Conservation (phyloP, 2,797 vertebrate genomes). For the Mus spretus region DNA sequence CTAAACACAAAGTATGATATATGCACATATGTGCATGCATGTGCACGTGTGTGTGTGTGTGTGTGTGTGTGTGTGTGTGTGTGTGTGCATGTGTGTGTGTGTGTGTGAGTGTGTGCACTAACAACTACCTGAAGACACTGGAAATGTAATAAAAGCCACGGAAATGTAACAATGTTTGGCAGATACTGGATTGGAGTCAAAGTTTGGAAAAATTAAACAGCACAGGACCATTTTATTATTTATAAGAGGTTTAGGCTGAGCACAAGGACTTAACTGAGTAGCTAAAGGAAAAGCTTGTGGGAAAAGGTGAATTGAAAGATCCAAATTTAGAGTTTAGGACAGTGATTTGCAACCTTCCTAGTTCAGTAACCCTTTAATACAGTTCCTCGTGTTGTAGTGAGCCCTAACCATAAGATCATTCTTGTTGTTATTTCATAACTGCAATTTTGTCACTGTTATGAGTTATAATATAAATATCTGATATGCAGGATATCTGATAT, state of each 20-base stretch:
- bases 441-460: not conserved
- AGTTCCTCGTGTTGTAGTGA: not conserved
- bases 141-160: not conserved
- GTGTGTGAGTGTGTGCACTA: not conserved
- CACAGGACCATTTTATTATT: not conserved
- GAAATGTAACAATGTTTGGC: not conserved
- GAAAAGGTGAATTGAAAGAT: not conserved
- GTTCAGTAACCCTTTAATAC: not conserved
- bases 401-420: not conserved
- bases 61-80: not conserved
- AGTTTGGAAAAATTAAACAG: not conserved
- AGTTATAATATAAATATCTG: not conserved
- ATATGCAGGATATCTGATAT: not conserved
- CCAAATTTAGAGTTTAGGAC: not conserved
- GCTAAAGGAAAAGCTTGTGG: not conserved
- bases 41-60: too few relatives aligned
- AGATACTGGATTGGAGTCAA: not conserved
- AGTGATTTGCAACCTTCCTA: not conserved
- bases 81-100: not conserved
- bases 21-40: not conserved
- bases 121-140: not conserved
- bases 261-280: not conserved
- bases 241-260: not conserved
- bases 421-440: not conserved
- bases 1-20: not conserved